phyloP scores from a whole-genome alignment of 2,797 vertebrate genomes.

The Oophaga sylvatica region DNA sequence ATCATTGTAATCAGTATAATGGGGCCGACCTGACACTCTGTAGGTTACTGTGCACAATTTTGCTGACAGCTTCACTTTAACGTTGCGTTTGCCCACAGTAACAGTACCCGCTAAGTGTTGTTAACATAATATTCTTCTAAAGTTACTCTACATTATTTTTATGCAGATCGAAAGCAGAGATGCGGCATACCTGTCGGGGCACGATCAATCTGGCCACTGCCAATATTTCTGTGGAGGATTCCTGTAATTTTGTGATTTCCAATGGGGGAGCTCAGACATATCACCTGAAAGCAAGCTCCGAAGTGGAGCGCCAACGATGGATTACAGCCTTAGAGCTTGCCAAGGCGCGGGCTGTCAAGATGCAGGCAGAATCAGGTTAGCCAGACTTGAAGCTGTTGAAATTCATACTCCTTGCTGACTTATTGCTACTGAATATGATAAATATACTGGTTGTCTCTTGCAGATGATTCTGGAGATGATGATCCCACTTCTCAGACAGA shows the following conservation, averaged over 20 bases:
- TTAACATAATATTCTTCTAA: no score
- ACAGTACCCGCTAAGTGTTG: not conserved
- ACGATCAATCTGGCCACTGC: slow-evolving; percentile 97
- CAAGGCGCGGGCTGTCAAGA: slow-evolving; percentile 91
- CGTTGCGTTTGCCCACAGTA: no score
- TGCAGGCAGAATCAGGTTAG: slow-evolving; percentile 90
- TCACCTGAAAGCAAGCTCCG: slow-evolving; percentile 92
- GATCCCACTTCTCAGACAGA: slow-evolving; percentile 81
- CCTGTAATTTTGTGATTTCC: slow-evolving; percentile 95
- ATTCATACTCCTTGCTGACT: no score
- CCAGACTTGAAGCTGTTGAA: not conserved
- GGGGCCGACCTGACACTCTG: no score
- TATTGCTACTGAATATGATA: not conserved
- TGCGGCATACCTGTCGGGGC: slow-evolving; percentile 94
- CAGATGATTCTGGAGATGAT: slow-evolving; percentile 94
- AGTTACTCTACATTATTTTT: no score
- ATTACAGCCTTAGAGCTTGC: slow-evolving; percentile 93
- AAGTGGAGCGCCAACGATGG: slow-evolving; percentile 95
- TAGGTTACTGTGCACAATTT: no score
- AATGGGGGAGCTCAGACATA: slow-evolving; percentile 95
- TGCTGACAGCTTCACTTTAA: no score
- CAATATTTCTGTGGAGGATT: slow-evolving; percentile 93
- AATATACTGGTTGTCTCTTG: not conserved
- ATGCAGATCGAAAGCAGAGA: slow-evolving; percentile 90
- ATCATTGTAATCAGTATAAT: no score